Base-by-base conservation (phyloP, 2,888 invertebrate species). In the Syritta pipiens region DNA sequence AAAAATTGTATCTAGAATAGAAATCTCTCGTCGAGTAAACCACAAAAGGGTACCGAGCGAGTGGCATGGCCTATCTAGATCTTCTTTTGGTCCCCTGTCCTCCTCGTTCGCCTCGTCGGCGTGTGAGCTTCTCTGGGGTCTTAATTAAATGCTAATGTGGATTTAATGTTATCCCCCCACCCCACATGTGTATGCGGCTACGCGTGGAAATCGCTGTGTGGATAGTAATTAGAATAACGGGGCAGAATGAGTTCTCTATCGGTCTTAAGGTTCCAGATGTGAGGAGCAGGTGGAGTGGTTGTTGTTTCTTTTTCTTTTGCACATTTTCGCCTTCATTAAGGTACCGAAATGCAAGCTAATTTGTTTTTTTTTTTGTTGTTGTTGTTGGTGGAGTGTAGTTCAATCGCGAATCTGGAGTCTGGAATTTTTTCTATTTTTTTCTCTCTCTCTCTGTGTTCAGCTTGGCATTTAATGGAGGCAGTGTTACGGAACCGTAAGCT, bases 401-500 rank as follows among this genome's bases (percentile, higher is more conserved):
- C 51, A 51, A 59, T 55, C 42, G 55, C 40, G 53, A 60, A 67
- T 68, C 53, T 53, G 46, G 42, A 53, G 60, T 48, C 6, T 14
- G 19, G 19, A 3, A 2, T 46, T 26, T 20, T 35, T 10, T 5
- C 26, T 19, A 1, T 44, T 59, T 14, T 67, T 19, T 53, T 48
- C 42, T 26, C 19, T 37, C 32, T 17, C 40, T 24, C 22, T 10
- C 46, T 22, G 20, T 46, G 55, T 55, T 10, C 48, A n/a, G n/a
- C n/a, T 22, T 44, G 48, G n/a, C 77, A 67, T 57, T 79, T 79
- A 74, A 62, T 62, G 68, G 55, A 74, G 35, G 60, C 79, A 79
- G 79, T 79, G 79, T 79, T 74, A 74, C 79, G 79, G 79, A 79
- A 79, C 79, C 79, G 49, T 79, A 74, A 62, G 67, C 79, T 79